Evolutionary conservation across 2,113 vertebrate species (phyloP), one percentile per base, ranked within the genome.

Genomic region (Salvelinus sp.): DNA sequence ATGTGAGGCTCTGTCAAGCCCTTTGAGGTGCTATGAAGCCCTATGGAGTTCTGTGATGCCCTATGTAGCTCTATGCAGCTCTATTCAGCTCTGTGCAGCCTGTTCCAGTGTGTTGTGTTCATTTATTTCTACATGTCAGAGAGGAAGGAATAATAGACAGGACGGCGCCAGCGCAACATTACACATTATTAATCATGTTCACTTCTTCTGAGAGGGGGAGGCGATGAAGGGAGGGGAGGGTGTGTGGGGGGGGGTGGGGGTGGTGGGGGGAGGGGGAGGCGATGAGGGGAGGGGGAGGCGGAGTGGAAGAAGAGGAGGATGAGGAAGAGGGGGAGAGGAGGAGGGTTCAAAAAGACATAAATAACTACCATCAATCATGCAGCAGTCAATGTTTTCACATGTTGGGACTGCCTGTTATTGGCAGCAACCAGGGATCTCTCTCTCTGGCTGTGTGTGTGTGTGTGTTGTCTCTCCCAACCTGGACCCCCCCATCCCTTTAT

Each of bases 361-460:
- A 96, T 95, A 96, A 95, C 93, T 91, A 89, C 94, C 94, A 96
- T 96, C 93, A 96, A 96, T 96, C 95, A 96, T 91, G 83, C 84
- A 69, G 92, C 90, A 93, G 94, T 94, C 96, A 94, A 93, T 90
- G 87, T 88, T 91, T 94, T 93, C 95, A 93, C 87, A 90, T 94
- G 93, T 92, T 94, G 86, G 88, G 92, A 93, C 93, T 91, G 91
- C 86, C 87, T 85, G 88, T 93, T 94, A 94, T 94, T 95, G 96
- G 94, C 95, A 94, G 91, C 83, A 92, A 91, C 91, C 84, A 85
- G 88, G 85, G 90, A 92, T 93, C 92, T 91, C 82, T 83, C 0
- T 70, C 62, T 58, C 87, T 74, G 50, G 83, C 78, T 88, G 86
- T 78, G 82, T 88, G 86, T 69, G 85, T 89, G 88, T 68, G 69